Evolutionary conservation across 2,888 invertebrate species (phyloP).

Genomic region (Apodemia hepburni): DNA sequence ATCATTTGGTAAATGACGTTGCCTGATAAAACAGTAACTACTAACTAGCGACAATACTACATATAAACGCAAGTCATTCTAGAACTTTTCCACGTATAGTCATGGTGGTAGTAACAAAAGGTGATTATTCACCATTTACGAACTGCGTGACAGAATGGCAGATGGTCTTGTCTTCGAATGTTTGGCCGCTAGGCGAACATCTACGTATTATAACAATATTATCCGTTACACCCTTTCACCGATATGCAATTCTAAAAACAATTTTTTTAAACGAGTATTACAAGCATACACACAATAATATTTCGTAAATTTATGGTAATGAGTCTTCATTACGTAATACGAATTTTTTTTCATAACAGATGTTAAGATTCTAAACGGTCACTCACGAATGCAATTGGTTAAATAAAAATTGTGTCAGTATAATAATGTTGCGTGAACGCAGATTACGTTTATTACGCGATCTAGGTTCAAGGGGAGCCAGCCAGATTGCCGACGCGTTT

Average conservation of each 20-base stretch:
- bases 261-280: neutral
- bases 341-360: conserved; percentile 7
- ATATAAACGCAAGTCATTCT: no score
- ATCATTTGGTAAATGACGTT: no score
- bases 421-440: conserved; percentile 66
- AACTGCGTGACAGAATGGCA: no score
- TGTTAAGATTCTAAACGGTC: conserved; percentile 8
- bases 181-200: neutral
- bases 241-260: neutral
- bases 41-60: no score
- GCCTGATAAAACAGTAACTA: no score
- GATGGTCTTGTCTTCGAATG: no score
- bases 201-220: neutral
- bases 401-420: conserved; percentile 75
- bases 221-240: neutral
- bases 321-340: neutral
- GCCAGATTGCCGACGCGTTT: conserved; percentile 70
- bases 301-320: neutral
- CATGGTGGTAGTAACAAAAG: no score
- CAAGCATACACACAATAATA: neutral
- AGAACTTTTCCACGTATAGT: no score
- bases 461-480: conserved; percentile 78
- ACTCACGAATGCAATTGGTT: conserved; percentile 39
- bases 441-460: conserved; percentile 61
- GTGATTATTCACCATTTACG: no score